These are phyloP conservation scores for Pampusana beccarii DNA, from an alignment of 2,113 vertebrate genomes.

Conservation along the genomic window DNA sequence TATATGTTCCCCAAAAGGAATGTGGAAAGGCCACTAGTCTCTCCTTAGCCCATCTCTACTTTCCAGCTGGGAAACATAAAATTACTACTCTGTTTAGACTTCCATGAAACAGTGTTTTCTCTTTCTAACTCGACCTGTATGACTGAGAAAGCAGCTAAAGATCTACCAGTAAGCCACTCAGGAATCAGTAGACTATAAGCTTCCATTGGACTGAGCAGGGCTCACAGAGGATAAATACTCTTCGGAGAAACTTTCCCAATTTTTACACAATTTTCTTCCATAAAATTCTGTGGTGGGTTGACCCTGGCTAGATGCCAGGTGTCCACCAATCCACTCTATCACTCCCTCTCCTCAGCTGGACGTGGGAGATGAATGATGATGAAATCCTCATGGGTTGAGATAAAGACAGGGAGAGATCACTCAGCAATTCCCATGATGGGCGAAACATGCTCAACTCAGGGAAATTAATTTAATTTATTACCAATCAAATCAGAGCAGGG, in stretches of 20 bases:
- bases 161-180: neutral
- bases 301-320: neutral
- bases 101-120: neutral
- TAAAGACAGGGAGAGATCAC: neutral
- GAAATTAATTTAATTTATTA: too few relatives aligned
- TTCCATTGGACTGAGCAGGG: neutral
- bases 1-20: neutral
- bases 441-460: neutral
- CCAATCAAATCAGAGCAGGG: neutral
- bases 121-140: neutral
- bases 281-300: neutral
- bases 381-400: fast-evolving
- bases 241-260: neutral
- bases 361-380: neutral
- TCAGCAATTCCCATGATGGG: fast-evolving
- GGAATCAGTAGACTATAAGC: neutral
- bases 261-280: neutral
- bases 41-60: neutral
- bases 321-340: neutral
- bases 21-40: neutral
- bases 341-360: neutral
- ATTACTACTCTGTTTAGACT: neutral
- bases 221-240: neutral
- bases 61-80: neutral
- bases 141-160: neutral